These are phyloP conservation scores for Dipodomys merriami DNA, from an alignment of 2,113 vertebrate genomes.

Conservation along the genomic window DNA sequence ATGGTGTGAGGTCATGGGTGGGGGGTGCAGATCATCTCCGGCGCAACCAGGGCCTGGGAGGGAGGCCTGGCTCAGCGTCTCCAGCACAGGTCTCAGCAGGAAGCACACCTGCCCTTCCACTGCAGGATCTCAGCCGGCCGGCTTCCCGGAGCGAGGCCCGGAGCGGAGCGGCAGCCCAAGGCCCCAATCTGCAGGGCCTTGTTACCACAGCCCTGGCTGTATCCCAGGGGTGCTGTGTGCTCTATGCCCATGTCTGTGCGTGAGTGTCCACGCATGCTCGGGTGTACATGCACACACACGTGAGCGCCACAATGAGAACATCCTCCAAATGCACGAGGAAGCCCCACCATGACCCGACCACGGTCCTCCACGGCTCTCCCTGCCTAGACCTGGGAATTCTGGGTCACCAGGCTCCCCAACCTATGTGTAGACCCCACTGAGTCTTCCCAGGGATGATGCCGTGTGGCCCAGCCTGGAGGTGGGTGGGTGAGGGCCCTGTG, in stretches of 20 bases:
- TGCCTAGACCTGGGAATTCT: fast-evolving
- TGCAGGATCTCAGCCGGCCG: too few species aligned
- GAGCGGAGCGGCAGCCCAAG: not conserved
- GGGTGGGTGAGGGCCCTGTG: too few species aligned
- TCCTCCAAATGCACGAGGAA: not conserved
- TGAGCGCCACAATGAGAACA: not conserved
- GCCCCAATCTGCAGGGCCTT: fast-evolving
- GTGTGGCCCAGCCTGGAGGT: too few species aligned
- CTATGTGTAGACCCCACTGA: too few species aligned
- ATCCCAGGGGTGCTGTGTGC: too few species aligned
- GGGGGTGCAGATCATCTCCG: too few species aligned
- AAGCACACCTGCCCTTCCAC: fast-evolving
- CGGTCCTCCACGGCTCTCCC: too few species aligned
- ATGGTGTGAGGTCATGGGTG: too few species aligned
- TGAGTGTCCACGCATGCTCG: too few species aligned
- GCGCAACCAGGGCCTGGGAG: too few species aligned
- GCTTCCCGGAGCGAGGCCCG: not conserved
- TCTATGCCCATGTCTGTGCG: fast-evolving
- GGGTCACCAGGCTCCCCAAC: not conserved
- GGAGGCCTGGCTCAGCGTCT: not conserved
- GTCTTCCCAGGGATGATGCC: too few species aligned
- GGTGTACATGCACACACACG: too few species aligned
- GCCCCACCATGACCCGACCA: fast-evolving
- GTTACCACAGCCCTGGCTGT: fast-evolving
- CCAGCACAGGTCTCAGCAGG: not conserved